Evolutionary conservation across 2,888 invertebrate species (phyloP).

Genomic region (Beris morrisii): DNA sequence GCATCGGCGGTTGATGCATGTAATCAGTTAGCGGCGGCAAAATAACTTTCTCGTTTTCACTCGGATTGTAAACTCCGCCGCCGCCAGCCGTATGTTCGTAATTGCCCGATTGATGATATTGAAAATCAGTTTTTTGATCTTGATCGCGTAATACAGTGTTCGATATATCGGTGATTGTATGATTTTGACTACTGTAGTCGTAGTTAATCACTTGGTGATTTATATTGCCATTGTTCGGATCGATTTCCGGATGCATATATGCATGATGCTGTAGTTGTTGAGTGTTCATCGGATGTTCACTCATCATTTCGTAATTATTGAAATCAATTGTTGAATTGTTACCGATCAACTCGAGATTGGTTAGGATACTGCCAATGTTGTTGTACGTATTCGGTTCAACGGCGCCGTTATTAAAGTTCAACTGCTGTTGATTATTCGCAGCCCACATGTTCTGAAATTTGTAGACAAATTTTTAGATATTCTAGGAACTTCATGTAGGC

Average conservation of each 20-base stretch:
- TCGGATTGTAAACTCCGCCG: slow-evolving; percentile 35
- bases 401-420: slow-evolving; percentile 46
- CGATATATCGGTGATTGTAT: slow-evolving; percentile 41
- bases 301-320: slow-evolving; percentile 53
- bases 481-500: too few species aligned
- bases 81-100: slow-evolving; percentile 40
- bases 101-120: slow-evolving; percentile 38
- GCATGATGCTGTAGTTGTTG: slow-evolving; percentile 43
- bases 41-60: slow-evolving; percentile 37
- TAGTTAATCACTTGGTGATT: slow-evolving; percentile 38
- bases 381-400: slow-evolving; percentile 46
- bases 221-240: slow-evolving; percentile 36
- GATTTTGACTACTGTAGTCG: slow-evolving; percentile 39
- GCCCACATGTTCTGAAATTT: slow-evolving; percentile 52
- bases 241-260: slow-evolving; percentile 39
- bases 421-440: slow-evolving; percentile 42
- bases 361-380: slow-evolving; percentile 56
- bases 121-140: slow-evolving; percentile 33
- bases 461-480: too few species aligned
- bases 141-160: slow-evolving; percentile 38
- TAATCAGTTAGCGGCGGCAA: slow-evolving; percentile 54
- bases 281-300: slow-evolving; percentile 36
- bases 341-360: slow-evolving; percentile 54
- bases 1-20: slow-evolving; percentile 48
- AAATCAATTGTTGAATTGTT: slow-evolving; percentile 54